Conservation (phyloP, 35 echinoderm and acorn worm species). For the Apostichopus japonicus region DNA sequence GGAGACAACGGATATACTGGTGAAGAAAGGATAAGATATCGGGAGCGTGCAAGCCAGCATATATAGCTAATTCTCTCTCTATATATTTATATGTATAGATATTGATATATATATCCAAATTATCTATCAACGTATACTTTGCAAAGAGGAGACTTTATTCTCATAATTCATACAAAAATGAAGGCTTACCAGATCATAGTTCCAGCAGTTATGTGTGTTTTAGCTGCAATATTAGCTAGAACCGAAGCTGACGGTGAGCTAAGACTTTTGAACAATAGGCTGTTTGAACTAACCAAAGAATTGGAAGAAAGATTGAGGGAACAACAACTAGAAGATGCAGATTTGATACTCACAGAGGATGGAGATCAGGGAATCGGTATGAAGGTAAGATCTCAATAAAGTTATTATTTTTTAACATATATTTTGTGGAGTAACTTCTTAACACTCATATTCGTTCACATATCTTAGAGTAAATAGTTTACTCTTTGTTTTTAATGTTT, state of each 20-base stretch:
- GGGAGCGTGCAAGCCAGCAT: too few species aligned
- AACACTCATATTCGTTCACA: too few species aligned
- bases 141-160: neutral
- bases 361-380: slow-evolving; percentile 17
- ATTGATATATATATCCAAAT: neutral
- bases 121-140: neutral
- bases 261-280: neutral
- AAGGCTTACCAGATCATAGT: slow-evolving; percentile 51
- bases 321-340: slow-evolving; percentile 1
- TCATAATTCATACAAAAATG: neutral
- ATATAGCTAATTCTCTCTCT: neutral
- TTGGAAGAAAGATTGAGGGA: slow-evolving; percentile 29
- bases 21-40: neutral
- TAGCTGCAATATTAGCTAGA: slow-evolving; percentile 41
- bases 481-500: too few species aligned
- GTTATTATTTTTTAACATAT: neutral
- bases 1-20: neutral
- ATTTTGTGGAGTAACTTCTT: too few species aligned
- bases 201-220: slow-evolving; percentile 30
- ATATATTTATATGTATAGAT: neutral
- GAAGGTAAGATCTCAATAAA: neutral
- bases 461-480: too few species aligned
- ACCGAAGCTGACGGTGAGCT: slow-evolving; percentile 44
- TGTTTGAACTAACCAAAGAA: slow-evolving; percentile 49
- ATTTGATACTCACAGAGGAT: slow-evolving; percentile 25